Evolutionary conservation across 2,888 invertebrate species (phyloP), one percentile per base, ranked within the genome.

Genomic region (Lydus trimaculatus): DNA sequence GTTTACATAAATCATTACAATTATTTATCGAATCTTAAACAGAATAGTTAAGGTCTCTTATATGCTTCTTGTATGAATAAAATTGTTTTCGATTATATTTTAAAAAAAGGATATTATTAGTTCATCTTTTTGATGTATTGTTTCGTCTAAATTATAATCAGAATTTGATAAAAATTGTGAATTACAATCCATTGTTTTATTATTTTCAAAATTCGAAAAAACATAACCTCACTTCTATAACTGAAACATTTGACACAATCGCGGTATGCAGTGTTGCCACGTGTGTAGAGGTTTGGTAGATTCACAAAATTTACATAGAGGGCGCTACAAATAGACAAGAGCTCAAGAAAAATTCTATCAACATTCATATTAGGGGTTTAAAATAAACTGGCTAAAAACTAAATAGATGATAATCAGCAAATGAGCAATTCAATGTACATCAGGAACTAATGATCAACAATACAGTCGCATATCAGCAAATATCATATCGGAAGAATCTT

Each of bases 101-200:
- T 4, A 43, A 43, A n/a, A 11, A 52, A 52, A 52, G 52, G 52
- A 52, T 52, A 52, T 52, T 23, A 52, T 52, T 52, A 52, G 13
- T 11, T 52, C 13, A 5, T 52, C 11, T 52, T 52, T 52, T 4
- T 25, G 52, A 13, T 4, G 11, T 13, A 4, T 25, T 13, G 13
- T 11, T 23, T 52, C 13, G 13, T 52, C 13, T 11, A 23, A 52
- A 52, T 52, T 25, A 25, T 13, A 13, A 9, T 6, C 25, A 13
- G 52, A 52, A 52, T 52, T 52, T 8, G 9, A 52, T 52, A 52
- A 25, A 52, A 48, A 20, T 48, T 23, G 52, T 0, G 52, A 23
- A 52, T 52, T 23, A 23, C 11, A 52, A 52, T 23, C 52, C 52
- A 52, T 48, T 48, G 20, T 20, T 52, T 23, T 13, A n/a, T n/a